phyloP scores from a whole-genome alignment of 2,113 vertebrate species.

The Chamaea fasciata region DNA sequence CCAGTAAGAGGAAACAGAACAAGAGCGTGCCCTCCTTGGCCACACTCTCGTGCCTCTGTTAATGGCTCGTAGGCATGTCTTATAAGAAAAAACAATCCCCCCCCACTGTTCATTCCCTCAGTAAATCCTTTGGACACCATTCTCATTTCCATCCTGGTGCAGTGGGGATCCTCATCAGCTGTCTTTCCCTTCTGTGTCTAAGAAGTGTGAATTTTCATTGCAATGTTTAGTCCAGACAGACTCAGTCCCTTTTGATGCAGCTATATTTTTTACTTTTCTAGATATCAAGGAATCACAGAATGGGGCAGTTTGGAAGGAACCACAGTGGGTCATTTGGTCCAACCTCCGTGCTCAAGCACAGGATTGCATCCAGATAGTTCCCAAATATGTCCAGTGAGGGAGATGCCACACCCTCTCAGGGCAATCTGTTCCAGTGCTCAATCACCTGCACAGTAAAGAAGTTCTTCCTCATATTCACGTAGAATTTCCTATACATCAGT shows the following conservation, averaged over 20 bases:
- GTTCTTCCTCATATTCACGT: not conserved
- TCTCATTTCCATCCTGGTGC: not conserved
- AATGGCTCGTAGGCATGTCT: not conserved
- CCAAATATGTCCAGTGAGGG: not conserved
- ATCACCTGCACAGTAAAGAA: not conserved
- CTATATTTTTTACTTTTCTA: not conserved
- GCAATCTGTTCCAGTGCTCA: not conserved
- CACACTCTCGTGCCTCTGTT: not conserved
- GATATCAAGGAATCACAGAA: not conserved
- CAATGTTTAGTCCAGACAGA: not conserved
- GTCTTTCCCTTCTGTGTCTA: not conserved
- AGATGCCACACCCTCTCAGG: not conserved
- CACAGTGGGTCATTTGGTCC: not conserved
- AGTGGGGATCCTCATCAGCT: not conserved
- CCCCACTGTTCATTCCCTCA: not conserved
- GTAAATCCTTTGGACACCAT: not conserved
- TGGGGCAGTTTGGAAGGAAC: not conserved
- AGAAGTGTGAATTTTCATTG: not conserved
- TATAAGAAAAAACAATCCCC: not conserved
- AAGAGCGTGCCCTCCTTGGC: not conserved
- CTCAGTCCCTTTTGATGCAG: not conserved
- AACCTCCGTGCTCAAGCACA: not conserved
- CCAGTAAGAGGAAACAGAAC: not conserved
- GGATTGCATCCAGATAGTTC: not conserved
- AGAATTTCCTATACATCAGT: not conserved